Conservation (phyloP, 2,888 invertebrate genomes). For the Callyntrura sp. region DNA sequence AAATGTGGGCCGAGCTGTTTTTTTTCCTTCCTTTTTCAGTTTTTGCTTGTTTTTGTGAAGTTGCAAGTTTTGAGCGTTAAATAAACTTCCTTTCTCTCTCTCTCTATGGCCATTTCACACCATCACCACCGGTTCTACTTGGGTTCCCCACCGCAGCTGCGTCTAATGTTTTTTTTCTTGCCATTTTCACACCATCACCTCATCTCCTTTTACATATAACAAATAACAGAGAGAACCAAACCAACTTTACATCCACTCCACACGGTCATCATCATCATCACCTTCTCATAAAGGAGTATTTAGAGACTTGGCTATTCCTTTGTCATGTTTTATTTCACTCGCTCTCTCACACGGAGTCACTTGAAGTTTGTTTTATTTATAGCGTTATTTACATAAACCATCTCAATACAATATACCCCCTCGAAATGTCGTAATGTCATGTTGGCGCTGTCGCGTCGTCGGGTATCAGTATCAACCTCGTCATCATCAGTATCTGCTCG, state of each 20-base stretch:
- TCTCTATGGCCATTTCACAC: slow-evolving; percentile 58
- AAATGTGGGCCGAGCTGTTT: not conserved
- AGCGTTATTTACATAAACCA: not conserved
- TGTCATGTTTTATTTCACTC: not conserved
- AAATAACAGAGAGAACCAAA: too few relatives aligned
- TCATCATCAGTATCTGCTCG: too few relatives aligned
- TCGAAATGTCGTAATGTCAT: slow-evolving; percentile 53
- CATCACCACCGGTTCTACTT: not conserved
- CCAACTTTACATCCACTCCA: slow-evolving; percentile 1
- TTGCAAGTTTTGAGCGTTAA: slow-evolving; percentile 19
- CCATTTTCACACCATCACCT: slow-evolving; percentile 26
- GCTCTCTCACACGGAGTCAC: too few relatives aligned
- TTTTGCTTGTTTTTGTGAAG: slow-evolving; percentile 5
- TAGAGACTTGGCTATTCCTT: slow-evolving; percentile 18
- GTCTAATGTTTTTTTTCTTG: too few relatives aligned
- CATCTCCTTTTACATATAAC: slow-evolving; percentile 76
- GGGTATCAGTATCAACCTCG: too few relatives aligned
- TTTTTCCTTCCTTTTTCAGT: not conserved
- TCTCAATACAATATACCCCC: slow-evolving; percentile 1
- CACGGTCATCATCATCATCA: too few relatives aligned
- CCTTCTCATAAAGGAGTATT: not conserved
- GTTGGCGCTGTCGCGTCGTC: too few relatives aligned
- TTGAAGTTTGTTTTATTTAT: slow-evolving; percentile 49
- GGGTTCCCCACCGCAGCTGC: too few relatives aligned
- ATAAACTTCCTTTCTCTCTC: slow-evolving; percentile 68